phyloP scores from a whole-genome alignment of 2,888 invertebrate species.

The Thera obeliscata region DNA sequence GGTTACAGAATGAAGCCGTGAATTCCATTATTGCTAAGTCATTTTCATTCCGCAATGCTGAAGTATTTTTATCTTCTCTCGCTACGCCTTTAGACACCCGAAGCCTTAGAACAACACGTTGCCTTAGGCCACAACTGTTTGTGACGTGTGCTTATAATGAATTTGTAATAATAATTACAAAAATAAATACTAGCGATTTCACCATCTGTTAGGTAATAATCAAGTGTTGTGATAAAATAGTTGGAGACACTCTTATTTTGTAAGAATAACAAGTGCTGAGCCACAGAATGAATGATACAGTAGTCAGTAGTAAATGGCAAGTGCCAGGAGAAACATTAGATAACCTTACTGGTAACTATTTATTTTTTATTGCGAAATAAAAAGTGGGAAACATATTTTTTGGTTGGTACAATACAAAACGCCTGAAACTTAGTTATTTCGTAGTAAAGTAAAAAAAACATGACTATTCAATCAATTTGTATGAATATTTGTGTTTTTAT shows the following conservation, averaged over 20 bases:
- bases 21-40: constrained; percentile 22
- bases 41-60: constrained; percentile 15
- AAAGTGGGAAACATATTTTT: no score
- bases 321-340: not conserved
- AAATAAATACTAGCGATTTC: constrained; percentile 41
- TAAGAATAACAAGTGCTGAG: constrained; percentile 32
- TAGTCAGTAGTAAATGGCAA: not conserved
- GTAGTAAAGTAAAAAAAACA: no score
- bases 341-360: no score
- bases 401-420: no score
- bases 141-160: constrained; percentile 41
- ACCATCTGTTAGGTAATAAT: constrained; percentile 36
- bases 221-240: constrained; percentile 34
- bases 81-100: constrained; percentile 13
- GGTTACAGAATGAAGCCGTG: not conserved
- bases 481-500: no score
- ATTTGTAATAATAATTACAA: constrained; percentile 44
- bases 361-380: no score
- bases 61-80: constrained; percentile 11
- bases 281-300: not conserved
- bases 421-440: no score
- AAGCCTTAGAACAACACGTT: constrained; percentile 29
- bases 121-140: constrained; percentile 38
- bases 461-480: no score
- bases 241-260: constrained; percentile 37